Conservation (phyloP, 2,888 invertebrate species). For the Gasteruption jaculator region DNA sequence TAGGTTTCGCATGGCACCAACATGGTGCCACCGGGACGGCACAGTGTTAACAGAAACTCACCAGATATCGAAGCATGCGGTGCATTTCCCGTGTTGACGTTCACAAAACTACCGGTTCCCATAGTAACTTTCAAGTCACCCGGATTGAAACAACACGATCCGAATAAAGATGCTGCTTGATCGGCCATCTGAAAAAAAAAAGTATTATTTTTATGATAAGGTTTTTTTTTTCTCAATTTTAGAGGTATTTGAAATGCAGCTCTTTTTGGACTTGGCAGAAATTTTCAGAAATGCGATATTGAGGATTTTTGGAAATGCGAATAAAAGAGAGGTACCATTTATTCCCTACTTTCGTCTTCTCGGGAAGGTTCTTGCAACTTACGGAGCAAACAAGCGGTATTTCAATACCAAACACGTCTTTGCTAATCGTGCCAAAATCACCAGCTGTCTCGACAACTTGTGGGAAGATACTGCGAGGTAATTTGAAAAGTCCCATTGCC, state of each 20-base stretch:
- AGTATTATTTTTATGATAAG: no score
- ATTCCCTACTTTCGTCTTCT: no score
- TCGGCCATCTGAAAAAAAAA: conserved; percentile 66
- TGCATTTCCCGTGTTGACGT: conserved; percentile 72
- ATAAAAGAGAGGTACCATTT: no score
- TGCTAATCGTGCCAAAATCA: conserved; percentile 66
- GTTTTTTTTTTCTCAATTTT: no score
- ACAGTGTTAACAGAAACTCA: conserved; percentile 31
- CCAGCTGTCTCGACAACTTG: conserved; percentile 73
- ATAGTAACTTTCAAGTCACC: conserved; percentile 84
- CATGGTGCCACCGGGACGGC: no score
- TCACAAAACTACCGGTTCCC: conserved; percentile 88
- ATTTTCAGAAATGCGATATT: not conserved
- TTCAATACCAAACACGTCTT: conserved; percentile 67
- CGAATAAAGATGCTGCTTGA: conserved; percentile 86
- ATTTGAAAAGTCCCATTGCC: conserved; percentile 66
- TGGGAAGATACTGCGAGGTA: conserved; percentile 75
- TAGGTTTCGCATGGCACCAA: no score
- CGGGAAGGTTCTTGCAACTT: no score
- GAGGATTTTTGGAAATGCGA: not conserved
- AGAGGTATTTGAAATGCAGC: no score
- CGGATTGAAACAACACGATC: conserved; percentile 72
- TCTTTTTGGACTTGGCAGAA: no score
- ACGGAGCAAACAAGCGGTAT: conserved; percentile 79
- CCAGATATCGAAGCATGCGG: conserved; percentile 79